Percentiles rank a stretch among this genome's conserved stretches.
phyloP scores from a whole-genome alignment of 2,113 vertebrate species.

The Benitochromis conjunctus region DNA sequence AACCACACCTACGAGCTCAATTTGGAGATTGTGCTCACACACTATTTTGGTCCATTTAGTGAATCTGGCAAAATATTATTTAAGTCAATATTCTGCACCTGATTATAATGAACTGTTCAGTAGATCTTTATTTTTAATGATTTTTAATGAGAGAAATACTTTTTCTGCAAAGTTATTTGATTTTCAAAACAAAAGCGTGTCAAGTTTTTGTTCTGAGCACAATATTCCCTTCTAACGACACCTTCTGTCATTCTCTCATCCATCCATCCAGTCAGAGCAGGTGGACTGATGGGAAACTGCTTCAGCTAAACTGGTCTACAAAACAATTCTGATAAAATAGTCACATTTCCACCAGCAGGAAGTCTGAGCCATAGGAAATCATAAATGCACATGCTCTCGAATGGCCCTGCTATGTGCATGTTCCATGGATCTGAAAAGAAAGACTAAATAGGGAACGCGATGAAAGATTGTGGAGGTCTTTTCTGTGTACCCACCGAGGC shows the following conservation, averaged over 20 bases:
- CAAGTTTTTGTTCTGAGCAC: not conserved
- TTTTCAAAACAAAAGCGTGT: not conserved
- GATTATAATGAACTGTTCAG: not conserved
- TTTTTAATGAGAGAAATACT: not conserved
- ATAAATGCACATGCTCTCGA: not conserved
- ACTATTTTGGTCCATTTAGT: not conserved
- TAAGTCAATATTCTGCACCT: not conserved
- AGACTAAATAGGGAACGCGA: not conserved
- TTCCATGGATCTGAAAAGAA: not conserved
- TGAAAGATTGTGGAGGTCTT: not conserved
- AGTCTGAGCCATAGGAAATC: not conserved
- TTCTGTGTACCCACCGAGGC: not conserved
- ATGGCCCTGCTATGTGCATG: not conserved
- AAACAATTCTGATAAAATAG: not conserved
- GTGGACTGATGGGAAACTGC: not conserved
- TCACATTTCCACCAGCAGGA: not conserved
- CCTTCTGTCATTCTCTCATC: not conserved
- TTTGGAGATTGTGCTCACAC: not conserved
- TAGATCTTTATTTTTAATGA: not conserved
- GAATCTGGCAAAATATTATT: not conserved
- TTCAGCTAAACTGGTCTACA: accelerated
- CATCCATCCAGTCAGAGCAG: not conserved
- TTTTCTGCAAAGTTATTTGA: not conserved
- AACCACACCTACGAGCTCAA: not conserved
- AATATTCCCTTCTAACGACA: not conserved